phyloP scores from a whole-genome alignment of 2,888 invertebrate species.

The Pseudanteris insignis region DNA sequence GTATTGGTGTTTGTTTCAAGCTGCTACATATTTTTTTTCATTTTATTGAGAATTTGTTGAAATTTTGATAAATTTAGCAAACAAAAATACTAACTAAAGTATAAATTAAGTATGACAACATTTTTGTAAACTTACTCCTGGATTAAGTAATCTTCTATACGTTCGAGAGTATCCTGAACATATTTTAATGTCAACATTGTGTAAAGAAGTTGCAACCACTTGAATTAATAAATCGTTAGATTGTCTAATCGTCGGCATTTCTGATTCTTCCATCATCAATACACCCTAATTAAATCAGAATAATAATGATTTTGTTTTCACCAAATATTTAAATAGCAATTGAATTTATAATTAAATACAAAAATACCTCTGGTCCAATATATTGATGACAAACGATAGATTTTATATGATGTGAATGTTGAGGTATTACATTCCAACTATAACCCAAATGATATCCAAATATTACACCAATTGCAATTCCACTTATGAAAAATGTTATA shows the following conservation, averaged over 20 bases:
- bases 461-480: conserved; percentile 65
- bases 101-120: too few relatives aligned
- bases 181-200: conserved; percentile 71
- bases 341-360: too few relatives aligned
- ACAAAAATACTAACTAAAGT: too few relatives aligned
- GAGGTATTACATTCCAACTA: conserved; percentile 54
- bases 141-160: conserved; percentile 65
- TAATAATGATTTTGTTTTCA: not conserved
- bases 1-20: too few relatives aligned
- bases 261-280: conserved; percentile 68
- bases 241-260: conserved; percentile 68
- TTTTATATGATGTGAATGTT: conserved; percentile 66
- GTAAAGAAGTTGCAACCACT: conserved; percentile 72
- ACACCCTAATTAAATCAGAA: conserved; percentile 65
- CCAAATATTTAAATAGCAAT: too few relatives aligned
- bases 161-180: conserved; percentile 70
- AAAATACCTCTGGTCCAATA: conserved; percentile 66
- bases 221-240: conserved; percentile 71
- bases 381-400: conserved; percentile 67
- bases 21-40: too few relatives aligned
- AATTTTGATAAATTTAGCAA: too few relatives aligned
- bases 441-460: conserved; percentile 65
- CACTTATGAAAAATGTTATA: conserved; percentile 64
- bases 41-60: too few relatives aligned
- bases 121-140: conserved; percentile 53